Base-by-base conservation (phyloP, 2,113 vertebrate species). In the Cololabis saira region DNA sequence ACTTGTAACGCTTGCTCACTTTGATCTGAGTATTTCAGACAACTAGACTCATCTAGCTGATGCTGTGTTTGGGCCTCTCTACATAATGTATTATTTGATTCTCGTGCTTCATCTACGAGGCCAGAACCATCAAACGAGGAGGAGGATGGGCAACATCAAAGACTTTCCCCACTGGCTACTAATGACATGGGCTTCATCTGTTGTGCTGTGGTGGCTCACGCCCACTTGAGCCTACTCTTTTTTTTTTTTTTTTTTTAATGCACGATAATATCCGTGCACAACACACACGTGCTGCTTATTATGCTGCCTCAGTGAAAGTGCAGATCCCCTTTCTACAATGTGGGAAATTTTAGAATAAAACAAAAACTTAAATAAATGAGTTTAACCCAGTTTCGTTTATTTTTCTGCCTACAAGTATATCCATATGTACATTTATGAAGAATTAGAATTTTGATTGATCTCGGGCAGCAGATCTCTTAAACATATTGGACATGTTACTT, bases 41-140 rank as follows among this genome's bases (percentile, higher is more conserved):
- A 62, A 52, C 61, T 63, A 64, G 57, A 65, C 59, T 17, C 45
- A 18, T 51, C 64, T 78, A 84, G 79, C 74, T 74, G 78, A 66
- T 65, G 66, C 64, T 74, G 72, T 82, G 76, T 67, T 76, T 45
- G 49, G 64, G 56, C 60, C 54, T 63, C 49, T 30, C 48, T 75
- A 67, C 72, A 75, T 74, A 73, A 83, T 84, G 56, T 55, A 80
- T 82, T 65, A 81, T 87, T 80, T 88, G 81, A 88, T 86, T 89
- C 67, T 57, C 71, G 71, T 63, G 64, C 78, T 85, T 80, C 75
- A 80, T 78, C 69, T 85, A 75, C 84, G 81, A 81, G 83, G 78
- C 74, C 83, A 86, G 72, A 51, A 61, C 77, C 78, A 85, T 89
- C 84, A 88, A 88, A 87, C 80, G 84, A 77, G 51, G 79, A 75